Evolutionary conservation across 2,797 vertebrate species (phyloP).

Genomic region (Cossypha heuglini): DNA sequence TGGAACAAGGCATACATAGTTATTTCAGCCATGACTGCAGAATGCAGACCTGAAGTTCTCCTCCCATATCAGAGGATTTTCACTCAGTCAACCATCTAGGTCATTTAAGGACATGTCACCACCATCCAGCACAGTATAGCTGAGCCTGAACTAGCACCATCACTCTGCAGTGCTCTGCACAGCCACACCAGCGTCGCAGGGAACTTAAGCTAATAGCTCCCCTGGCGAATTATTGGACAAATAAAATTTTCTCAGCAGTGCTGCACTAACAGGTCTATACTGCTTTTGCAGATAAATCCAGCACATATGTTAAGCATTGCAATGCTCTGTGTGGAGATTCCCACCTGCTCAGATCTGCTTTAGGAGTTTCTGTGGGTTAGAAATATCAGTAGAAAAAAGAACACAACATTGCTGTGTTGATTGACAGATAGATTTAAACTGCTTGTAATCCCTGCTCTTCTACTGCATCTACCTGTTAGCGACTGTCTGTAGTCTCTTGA

Average conservation of each 20-base stretch:
- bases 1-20: background rate
- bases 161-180: background rate
- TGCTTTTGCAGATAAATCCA: conserved; percentile 7
- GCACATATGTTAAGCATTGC: background rate
- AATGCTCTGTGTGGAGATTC: background rate
- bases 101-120: conserved; percentile 27
- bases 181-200: background rate
- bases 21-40: background rate
- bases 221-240: background rate
- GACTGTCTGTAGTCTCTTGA: background rate
- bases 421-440: conserved; percentile 1
- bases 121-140: background rate
- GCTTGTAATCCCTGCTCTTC: background rate
- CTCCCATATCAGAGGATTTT: background rate
- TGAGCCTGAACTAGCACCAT: background rate
- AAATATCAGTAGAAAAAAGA: background rate
- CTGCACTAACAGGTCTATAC: background rate
- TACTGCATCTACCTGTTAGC: background rate
- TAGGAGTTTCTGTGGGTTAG: background rate
- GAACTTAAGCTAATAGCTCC: background rate
- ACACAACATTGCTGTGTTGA: background rate
- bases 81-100: background rate
- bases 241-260: conserved; percentile 9
- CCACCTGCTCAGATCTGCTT: background rate
- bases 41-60: background rate